These are phyloP conservation scores for Theonella swinhoei DNA, from an alignment of 37 sponge, comb jelly and placozoan species.

Conservation along the genomic window DNA sequence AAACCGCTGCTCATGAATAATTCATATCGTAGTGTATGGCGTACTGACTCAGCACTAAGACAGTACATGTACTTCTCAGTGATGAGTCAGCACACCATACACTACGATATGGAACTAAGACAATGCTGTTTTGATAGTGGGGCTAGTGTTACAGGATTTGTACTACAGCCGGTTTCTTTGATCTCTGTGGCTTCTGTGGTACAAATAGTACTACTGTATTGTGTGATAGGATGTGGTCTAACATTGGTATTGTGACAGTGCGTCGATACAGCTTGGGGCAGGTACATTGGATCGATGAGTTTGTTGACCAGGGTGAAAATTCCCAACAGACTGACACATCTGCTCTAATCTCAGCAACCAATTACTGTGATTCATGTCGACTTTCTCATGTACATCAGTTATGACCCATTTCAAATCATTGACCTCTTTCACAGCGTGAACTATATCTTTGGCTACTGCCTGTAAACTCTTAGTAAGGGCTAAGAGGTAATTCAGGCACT, in stretches of 20 bases:
- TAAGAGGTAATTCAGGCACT: conserved; percentile 45
- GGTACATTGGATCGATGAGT: conserved; percentile 25
- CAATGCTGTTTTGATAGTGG: too few species aligned
- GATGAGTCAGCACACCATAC: too few species aligned
- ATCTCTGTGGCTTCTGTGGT: too few species aligned
- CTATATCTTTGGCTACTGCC: conserved; percentile 62
- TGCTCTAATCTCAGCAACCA: conserved; percentile 19
- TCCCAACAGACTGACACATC: conserved; percentile 21
- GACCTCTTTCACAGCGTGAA: conserved; percentile 61
- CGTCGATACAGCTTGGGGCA: conserved; percentile 27
- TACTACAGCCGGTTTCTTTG: too few species aligned
- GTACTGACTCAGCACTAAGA: too few species aligned
- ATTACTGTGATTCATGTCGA: conserved; percentile 21
- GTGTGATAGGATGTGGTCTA: conserved; percentile 41
- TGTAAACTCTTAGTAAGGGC: conserved; percentile 57
- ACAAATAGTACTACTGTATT: too few species aligned
- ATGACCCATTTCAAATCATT: conserved; percentile 20
- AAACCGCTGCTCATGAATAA: too few species aligned
- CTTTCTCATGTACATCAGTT: conserved; percentile 35
- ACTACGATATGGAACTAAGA: too few species aligned
- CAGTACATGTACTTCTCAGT: too few species aligned
- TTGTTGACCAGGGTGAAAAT: conserved; percentile 30
- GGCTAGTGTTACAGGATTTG: too few species aligned
- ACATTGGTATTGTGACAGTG: conserved; percentile 31
- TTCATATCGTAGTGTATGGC: too few species aligned